Base-by-base conservation (phyloP, 2,888 invertebrate species). In the Halictus quadricinctus region DNA sequence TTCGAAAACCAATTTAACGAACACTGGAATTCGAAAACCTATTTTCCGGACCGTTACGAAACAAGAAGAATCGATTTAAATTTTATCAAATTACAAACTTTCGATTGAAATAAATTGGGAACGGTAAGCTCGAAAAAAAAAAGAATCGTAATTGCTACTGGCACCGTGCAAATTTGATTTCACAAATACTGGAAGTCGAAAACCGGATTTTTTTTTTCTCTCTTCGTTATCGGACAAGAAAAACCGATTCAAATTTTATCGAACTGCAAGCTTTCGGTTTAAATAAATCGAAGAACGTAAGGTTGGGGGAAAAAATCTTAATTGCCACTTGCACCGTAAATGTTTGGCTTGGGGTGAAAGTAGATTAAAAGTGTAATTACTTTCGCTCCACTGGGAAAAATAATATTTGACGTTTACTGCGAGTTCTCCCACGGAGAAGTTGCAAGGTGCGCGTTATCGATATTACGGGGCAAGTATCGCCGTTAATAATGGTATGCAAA, bases 401-500 rank as follows among this genome's bases (percentile, higher is more conserved):
- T 79, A 79, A 79, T 70, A 75, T 70, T 73, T 43, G 74, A 72
- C 78, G 74, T 79, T 81, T 82, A 79, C 73, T 43, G 66, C 29
- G 75, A 41, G 79, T 69, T 70, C 60, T 48, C 58, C 29, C 58
- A 43, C 72, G 46, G 74, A 69, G 79, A 72, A 79, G 74, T 79
- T 79, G 75, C 82, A 79, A 60, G 73, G 73, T 54, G 81, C n/a
- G 78, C 76, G 48, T 70, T 83, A 83, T 83, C 72, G 83, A 79
- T 76, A 80, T 76, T 83, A 80, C 76, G 66, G 54, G 66, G 72
- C 70, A 80, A 70, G 83, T 77, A 80, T 74, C 60, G 72, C 76
- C 79, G 80, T 87, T 87, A 86, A 80, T 79, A 70, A 64, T 80
- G 76, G 77, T 80, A 83, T 80, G 83, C 83, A 76, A 83, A 79